phyloP scores from a whole-genome alignment of 2,888 invertebrate species.

The Coronaproctus castanopsis region DNA sequence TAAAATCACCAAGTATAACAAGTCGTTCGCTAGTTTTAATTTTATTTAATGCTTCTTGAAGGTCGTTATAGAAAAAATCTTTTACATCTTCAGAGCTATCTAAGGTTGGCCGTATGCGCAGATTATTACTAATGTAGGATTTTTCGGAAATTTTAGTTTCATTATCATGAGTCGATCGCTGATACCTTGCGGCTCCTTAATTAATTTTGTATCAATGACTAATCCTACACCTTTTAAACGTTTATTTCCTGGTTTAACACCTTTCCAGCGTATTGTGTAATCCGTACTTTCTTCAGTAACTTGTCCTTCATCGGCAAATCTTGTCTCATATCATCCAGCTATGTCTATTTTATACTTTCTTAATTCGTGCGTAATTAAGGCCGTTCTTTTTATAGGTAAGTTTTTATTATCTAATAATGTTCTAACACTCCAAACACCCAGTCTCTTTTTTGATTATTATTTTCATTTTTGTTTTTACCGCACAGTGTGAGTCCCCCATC shows the following conservation, averaged over 20 bases:
- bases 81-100: neutral
- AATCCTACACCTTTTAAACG: neutral
- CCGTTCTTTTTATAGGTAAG: neutral
- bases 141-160: neutral
- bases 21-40: neutral
- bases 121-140: neutral
- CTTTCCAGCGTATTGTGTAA: neutral
- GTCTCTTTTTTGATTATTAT: no score
- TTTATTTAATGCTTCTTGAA: neutral
- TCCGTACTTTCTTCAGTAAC: neutral
- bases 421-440: neutral
- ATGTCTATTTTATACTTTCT: neutral
- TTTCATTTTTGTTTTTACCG: no score
- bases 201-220: neutral
- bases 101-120: neutral
- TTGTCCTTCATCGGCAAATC: neutral
- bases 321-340: neutral
- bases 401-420: neutral
- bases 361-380: neutral
- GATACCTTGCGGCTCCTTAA: neutral
- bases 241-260: neutral
- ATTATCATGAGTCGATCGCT: neutral
- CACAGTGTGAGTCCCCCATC: no score
- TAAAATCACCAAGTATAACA: neutral
- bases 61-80: neutral